Conservation (phyloP, 2,797 vertebrate genomes). For the Buceros bicornis region DNA sequence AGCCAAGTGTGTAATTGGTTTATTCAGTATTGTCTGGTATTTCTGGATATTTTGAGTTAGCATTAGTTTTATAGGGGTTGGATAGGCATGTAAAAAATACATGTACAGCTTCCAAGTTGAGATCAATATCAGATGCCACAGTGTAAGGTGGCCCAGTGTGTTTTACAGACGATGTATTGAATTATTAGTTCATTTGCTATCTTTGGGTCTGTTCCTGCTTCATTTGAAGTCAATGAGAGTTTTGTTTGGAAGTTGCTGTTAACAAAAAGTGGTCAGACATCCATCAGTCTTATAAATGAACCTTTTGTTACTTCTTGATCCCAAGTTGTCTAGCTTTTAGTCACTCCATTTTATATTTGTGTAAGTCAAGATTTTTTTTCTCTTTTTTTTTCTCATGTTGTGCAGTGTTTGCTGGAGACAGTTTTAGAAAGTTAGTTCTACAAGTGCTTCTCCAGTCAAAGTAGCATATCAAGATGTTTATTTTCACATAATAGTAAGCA, state of each 20-base stretch:
- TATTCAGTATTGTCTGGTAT: not conserved
- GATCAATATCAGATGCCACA: conserved; percentile 59
- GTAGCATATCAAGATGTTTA: not conserved
- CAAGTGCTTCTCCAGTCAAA: not conserved
- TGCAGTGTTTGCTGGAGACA: not conserved
- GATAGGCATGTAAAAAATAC: conserved; percentile 29
- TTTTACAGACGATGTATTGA: conserved; percentile 47
- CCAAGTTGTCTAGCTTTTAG: conserved; percentile 43
- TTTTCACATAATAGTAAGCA: conserved; percentile 5
- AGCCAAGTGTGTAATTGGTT: not conserved
- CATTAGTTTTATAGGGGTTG: conserved; percentile 7
- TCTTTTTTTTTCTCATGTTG: not conserved
- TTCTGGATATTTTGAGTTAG: not conserved
- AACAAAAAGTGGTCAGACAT: conserved; percentile 67
- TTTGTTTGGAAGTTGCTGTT: conserved; percentile 71
- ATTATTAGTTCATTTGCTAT: conserved; percentile 71
- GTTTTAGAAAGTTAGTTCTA: conserved; percentile 28
- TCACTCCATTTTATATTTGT: conserved; percentile 8
- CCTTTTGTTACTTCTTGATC: conserved; percentile 66
- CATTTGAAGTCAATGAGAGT: conserved; percentile 70
- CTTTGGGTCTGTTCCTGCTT: conserved; percentile 72
- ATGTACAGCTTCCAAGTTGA: conserved; percentile 45
- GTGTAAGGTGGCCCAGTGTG: conserved; percentile 48
- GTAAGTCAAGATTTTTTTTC: not conserved
- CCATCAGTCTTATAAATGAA: conserved; percentile 69